These are phyloP conservation scores for Platygyra sinensis DNA, from an alignment of 64 coral and sea anemone genomes.

Conservation along the genomic window DNA sequence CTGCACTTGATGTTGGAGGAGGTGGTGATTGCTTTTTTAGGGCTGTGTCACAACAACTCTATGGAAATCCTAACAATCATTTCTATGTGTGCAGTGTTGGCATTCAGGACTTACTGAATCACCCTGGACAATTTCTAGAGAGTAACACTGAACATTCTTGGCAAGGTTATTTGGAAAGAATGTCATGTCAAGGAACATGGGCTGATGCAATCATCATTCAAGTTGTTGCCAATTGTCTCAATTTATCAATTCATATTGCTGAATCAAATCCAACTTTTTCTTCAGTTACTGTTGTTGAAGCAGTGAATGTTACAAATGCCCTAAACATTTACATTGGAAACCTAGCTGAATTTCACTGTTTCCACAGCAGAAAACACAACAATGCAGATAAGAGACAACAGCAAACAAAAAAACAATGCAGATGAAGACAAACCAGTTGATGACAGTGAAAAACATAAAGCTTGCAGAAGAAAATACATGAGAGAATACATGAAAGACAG, in stretches of 20 bases:
- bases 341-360: background rate
- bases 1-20: slow-evolving; percentile 47
- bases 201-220: slow-evolving; percentile 63
- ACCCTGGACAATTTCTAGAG: slow-evolving; percentile 54
- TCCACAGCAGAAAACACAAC: background rate
- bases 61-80: slow-evolving; percentile 16
- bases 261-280: slow-evolving; percentile 38
- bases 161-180: slow-evolving; percentile 41
- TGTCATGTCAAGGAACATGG: slow-evolving; percentile 53
- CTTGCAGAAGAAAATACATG: slow-evolving; percentile 10
- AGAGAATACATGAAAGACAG: slow-evolving; percentile 11
- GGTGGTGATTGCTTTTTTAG: slow-evolving; percentile 62
- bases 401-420: background rate
- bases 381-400: background rate
- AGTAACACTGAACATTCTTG: slow-evolving; percentile 57
- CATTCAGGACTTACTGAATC: slow-evolving; percentile 56
- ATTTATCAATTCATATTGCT: background rate
- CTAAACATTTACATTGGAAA: background rate
- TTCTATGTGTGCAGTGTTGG: slow-evolving; percentile 9
- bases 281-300: slow-evolving; percentile 18
- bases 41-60: slow-evolving; percentile 57
- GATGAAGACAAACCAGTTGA: slow-evolving; percentile 23
- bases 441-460: background rate
- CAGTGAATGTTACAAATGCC: background rate
- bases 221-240: slow-evolving; percentile 34